Base-by-base conservation (phyloP, 2,888 invertebrate species). In the Euphydryas editha region DNA sequence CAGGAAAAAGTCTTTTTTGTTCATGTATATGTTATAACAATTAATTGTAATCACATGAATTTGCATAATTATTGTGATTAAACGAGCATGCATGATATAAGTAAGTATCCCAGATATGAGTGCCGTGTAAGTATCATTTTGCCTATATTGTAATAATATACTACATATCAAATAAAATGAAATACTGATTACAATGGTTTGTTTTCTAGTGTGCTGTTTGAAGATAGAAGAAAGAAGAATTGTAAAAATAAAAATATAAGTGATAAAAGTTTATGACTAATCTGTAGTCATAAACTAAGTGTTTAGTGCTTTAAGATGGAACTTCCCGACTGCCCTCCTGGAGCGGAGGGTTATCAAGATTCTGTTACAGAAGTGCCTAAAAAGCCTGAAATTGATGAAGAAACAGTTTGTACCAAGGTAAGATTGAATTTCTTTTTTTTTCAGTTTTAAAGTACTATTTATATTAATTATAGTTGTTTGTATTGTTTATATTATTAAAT, bases 331-430 rank as follows among this genome's bases (percentile, higher is more conserved):
- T 89, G 92, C 75, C 92, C 92, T 46, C 92, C 92, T 0, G 92
- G 92, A 76, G 81, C 92, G 57, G 92, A 92, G 81, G 92, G 92
- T 57, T 92, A 92, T 76, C 74, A 92, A 76, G 92, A 92, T 76
- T 80, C 91, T 2, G 88, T 92, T 65, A 82, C 81, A 55, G 87
- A 89, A 88, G 75, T 87, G 37, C 79, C 88, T 24, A 87, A 81
- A 78, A 91, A 90, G 79, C 79, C 76, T 17, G 83, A 80, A 13
- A 20, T 24, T 17, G 39, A 67, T 47, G 73, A 75, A 58, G 44
- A 58, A 21, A 15, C 64, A 17, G 20, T 15, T 59, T 84, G 85
- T 68, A 90, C 91, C 17, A 92, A 92, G 92, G 92, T 92, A 92
- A 92, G 87, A 90, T 59, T 24, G 49, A 51, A 58, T 87, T 79